Conservation (phyloP, 1,140 invertebrate genomes). For the Sminthurinus signatus region DNA sequence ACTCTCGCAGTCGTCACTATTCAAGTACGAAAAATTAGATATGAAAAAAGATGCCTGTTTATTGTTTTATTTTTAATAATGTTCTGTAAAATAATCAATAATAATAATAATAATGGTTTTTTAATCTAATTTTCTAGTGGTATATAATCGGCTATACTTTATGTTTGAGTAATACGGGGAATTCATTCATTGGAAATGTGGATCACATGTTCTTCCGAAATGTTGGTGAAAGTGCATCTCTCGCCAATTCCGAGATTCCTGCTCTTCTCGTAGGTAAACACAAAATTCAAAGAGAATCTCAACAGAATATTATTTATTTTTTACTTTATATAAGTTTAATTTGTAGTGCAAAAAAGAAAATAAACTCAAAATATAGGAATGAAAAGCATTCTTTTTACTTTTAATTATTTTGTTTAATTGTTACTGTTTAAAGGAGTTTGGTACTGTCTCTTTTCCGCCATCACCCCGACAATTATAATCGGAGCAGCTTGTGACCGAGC, state of each 20-base stretch:
- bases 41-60: neutral
- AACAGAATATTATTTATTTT: too few species aligned
- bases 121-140: too few species aligned
- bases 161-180: constrained; percentile 29
- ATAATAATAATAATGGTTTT: too few species aligned
- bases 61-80: neutral
- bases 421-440: too few species aligned
- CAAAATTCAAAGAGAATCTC: too few species aligned
- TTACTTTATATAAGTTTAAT: constrained; percentile 29
- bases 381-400: too few species aligned
- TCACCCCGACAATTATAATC: constrained; percentile 36
- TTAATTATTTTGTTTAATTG: too few species aligned
- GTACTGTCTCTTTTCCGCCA: constrained; percentile 31
- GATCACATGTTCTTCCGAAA: constrained; percentile 21
- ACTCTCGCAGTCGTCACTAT: constrained; percentile 36
- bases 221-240: neutral
- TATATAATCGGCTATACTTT: constrained; percentile 23
- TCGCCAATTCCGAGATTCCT: constrained; percentile 22
- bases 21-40: constrained; percentile 24
- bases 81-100: neutral
- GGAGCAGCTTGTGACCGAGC: constrained; percentile 37
- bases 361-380: too few species aligned
- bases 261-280: too few species aligned
- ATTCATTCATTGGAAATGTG: constrained; percentile 30
- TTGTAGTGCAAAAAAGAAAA: too few species aligned